Base-by-base conservation (phyloP, 1,140 invertebrate genomes). In the Zaprionus taronus region DNA sequence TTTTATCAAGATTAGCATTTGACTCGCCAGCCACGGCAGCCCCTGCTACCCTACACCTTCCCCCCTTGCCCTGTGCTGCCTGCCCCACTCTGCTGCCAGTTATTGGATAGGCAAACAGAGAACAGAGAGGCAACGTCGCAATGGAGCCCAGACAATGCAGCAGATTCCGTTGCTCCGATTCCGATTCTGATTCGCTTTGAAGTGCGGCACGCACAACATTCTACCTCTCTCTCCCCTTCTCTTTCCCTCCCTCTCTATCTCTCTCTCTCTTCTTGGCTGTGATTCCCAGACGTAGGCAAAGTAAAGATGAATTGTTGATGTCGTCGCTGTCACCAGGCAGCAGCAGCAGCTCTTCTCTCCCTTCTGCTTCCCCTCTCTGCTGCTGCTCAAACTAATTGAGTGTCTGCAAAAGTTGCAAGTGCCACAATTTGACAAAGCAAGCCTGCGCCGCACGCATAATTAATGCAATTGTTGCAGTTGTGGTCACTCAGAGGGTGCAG, bases 1-100 rank as follows among this genome's bases (percentile, higher is more conserved):
- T 89, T 87, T 81, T 87, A 87, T 87, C 84, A 84, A 83, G 83
- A 87, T 87, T 87, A 89, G 84, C 83, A 87, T 87, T 89, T 81
- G 55, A 77, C 72, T 83, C 65, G 47, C 44, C 51, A 41, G 47
- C 44, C 44, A 41, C 28, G 44, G 6, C 26, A 7, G 26, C 26
- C 7, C 26, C 26, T 28, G 22, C 57, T 44, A 44, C 60, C 20
- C 63, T 57, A 20, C 38, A 1, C 22, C 31, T 2, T 17, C n/a
- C 3, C 26, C 9, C 65, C 1, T 34, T 28, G 41, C 49, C 9
- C 11, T 20, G 22, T n/a, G 36, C 12, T n/a, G 36, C 12, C 44
- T 60, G 2, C 20, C 41, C 31, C 31, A 34, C 31, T 3, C 31
- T 34, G 31, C 17, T 60, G 58, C 20, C 20, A 47, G 72, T 69